These are phyloP conservation scores for Sarcophilus harrisii DNA, from an alignment of 2,797 vertebrate species.

Conservation along the genomic window DNA sequence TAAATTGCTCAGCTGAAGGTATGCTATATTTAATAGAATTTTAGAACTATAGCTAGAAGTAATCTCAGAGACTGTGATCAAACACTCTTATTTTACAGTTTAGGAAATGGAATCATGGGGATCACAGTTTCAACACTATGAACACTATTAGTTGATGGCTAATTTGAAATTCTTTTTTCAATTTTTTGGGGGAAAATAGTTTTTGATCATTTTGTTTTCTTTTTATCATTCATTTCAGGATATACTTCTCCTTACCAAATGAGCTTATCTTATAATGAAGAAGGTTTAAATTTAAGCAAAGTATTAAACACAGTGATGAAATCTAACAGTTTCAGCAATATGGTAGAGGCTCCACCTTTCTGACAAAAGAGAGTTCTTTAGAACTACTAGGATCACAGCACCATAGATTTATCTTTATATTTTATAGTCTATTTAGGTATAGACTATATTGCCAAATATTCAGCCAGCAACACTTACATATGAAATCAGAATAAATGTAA, in stretches of 20 bases:
- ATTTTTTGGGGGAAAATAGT: neutral
- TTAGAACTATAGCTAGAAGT: neutral
- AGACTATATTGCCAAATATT: neutral
- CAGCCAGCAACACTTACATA: neutral
- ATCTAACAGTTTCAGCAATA: neutral
- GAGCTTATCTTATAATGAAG: neutral
- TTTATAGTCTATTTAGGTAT: no score
- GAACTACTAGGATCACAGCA: neutral
- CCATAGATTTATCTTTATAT: neutral
- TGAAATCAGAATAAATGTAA: no score
- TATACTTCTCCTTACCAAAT: neutral
- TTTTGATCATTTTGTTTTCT: neutral
- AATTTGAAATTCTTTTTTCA: neutral
- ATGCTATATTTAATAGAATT: neutral
- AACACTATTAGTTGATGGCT: neutral
- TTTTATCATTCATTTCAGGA: neutral
- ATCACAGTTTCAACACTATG: neutral
- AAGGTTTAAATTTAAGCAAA: neutral
- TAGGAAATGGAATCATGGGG: neutral
- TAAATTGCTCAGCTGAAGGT: conserved; percentile 5
- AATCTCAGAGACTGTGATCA: neutral
- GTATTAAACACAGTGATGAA: neutral
- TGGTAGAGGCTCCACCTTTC: neutral
- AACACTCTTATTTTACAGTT: neutral
- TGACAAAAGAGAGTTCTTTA: neutral